These are phyloP conservation scores for Noctua janthina DNA, from an alignment of 2,888 invertebrate species.

Conservation along the genomic window DNA sequence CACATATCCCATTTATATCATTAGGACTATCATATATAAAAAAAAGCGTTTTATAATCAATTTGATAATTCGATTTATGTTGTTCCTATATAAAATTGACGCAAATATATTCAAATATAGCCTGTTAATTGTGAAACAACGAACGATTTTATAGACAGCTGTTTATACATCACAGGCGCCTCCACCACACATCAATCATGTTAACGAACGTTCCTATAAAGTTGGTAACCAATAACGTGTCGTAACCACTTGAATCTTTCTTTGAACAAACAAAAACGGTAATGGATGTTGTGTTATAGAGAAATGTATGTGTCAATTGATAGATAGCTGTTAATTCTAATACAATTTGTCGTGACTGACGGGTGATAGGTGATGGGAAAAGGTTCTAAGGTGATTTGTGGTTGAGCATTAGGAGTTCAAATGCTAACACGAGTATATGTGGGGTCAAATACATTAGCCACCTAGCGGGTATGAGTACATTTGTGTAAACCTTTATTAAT, in stretches of 20 bases:
- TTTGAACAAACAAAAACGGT: slow-evolving; percentile 69
- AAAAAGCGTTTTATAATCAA: slow-evolving; percentile 76
- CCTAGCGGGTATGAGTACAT: slow-evolving; percentile 84
- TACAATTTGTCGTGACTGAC: slow-evolving; percentile 89
- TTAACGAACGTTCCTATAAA: slow-evolving; percentile 66
- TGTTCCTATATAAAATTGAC: slow-evolving; percentile 83
- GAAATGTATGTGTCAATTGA: slow-evolving; percentile 77
- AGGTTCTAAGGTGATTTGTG: slow-evolving; percentile 85
- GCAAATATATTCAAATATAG: slow-evolving; percentile 87
- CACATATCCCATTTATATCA: slow-evolving; percentile 71
- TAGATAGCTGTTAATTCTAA: slow-evolving; percentile 84
- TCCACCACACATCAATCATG: slow-evolving; percentile 71
- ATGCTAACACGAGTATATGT: slow-evolving; percentile 85
- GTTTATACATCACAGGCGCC: slow-evolving; percentile 83
- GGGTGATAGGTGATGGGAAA: slow-evolving; percentile 87
- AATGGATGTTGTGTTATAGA: slow-evolving; percentile 76
- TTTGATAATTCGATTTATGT: slow-evolving; percentile 86
- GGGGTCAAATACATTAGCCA: slow-evolving; percentile 90
- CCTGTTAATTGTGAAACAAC: slow-evolving; percentile 86
- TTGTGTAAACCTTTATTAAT: slow-evolving; percentile 85
- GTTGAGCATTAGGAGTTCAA: slow-evolving; percentile 87
- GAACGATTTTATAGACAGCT: slow-evolving; percentile 82
- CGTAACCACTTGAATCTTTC: slow-evolving; percentile 59
- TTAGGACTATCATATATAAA: slow-evolving; percentile 82
- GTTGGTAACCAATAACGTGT: slow-evolving; percentile 68